Percentiles rank a stretch among this genome's conserved stretches.
These are phyloP conservation scores for Poliocrania exsul DNA, from an alignment of 2,797 vertebrate genomes.

Conservation along the genomic window DNA sequence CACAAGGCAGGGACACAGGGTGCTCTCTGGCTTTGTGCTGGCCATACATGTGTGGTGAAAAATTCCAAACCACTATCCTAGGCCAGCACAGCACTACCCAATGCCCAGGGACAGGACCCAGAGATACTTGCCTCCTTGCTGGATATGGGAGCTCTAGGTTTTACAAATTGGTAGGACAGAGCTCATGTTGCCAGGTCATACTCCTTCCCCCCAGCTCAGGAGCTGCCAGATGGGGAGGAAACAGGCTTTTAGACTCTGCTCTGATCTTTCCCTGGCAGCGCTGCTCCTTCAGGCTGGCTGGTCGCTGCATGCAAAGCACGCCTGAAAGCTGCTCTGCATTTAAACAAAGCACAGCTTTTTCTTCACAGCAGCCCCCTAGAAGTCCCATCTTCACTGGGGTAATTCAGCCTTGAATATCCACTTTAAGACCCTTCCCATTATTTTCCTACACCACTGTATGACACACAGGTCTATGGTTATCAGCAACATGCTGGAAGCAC, in stretches of 20 bases:
- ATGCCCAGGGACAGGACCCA: background rate
- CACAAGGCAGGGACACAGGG: rapidly evolving
- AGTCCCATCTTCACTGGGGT: background rate
- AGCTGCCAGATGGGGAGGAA: constrained; percentile 17
- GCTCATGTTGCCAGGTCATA: background rate
- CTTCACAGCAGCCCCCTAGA: background rate
- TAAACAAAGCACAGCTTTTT: background rate
- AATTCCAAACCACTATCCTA: background rate
- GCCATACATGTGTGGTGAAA: background rate
- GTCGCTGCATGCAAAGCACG: background rate
- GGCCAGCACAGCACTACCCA: background rate
- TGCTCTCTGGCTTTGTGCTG: background rate
- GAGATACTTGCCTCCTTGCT: background rate
- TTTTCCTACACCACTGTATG: background rate
- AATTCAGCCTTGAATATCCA: background rate
- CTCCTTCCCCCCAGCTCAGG: background rate
- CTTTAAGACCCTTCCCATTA: background rate
- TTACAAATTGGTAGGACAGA: background rate
- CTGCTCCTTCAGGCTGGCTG: background rate
- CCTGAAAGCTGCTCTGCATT: background rate
- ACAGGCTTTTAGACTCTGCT: constrained; percentile 1
- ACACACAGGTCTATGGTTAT: background rate
- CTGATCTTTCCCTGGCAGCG: constrained; percentile 3
- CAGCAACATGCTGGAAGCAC: background rate
- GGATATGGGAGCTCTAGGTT: background rate